Conservation (phyloP, 2,113 vertebrate species). For the Carassius gibelio region DNA sequence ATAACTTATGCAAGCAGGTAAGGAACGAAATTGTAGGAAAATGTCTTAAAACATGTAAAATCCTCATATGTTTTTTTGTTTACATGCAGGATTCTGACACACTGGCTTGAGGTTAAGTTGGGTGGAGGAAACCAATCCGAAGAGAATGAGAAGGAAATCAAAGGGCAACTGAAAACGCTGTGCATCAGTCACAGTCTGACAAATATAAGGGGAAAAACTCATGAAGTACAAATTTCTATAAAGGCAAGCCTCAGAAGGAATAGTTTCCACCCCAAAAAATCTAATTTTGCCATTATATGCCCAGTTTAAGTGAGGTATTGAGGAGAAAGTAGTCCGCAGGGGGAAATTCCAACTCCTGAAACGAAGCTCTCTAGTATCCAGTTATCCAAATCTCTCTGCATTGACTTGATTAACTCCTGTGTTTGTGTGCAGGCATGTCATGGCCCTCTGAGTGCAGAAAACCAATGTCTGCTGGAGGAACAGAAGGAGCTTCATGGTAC, state of each 20-base stretch:
- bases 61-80: neutral
- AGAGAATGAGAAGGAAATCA: conserved; percentile 4
- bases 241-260: conserved; percentile 72
- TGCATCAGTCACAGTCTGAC: conserved; percentile 70
- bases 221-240: conserved; percentile 78
- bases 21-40: neutral
- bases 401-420: neutral
- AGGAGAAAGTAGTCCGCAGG: neutral
- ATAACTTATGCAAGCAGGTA: conserved; percentile 76
- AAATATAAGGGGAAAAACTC: conserved; percentile 56
- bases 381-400: neutral
- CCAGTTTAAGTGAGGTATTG: neutral
- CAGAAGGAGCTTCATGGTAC: conserved; percentile 85
- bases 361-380: too few species aligned
- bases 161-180: conserved; percentile 78
- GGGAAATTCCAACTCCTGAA: neutral
- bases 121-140: conserved; percentile 62
- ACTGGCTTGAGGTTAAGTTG: conserved; percentile 92
- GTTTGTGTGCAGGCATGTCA: conserved; percentile 72
- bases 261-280: neutral
- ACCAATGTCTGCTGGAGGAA: conserved; percentile 75
- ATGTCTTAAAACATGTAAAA: neutral
- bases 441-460: conserved; percentile 75
- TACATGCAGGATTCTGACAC: conserved; percentile 78
- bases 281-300: neutral